These are phyloP conservation scores for Bucco capensis DNA, from an alignment of 2,113 vertebrate species.

Conservation along the genomic window DNA sequence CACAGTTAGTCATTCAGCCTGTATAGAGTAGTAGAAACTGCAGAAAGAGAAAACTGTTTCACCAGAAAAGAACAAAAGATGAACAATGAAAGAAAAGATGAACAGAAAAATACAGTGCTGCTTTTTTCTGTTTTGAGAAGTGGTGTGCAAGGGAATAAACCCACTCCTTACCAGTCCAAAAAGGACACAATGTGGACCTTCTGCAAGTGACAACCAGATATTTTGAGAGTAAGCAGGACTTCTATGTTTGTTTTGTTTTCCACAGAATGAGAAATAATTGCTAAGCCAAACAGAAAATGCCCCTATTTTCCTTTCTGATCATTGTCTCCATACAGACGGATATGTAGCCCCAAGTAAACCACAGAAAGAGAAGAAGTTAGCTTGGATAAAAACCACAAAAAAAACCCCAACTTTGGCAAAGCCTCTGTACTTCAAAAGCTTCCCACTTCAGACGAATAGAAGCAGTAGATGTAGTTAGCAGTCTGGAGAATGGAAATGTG, in stretches of 20 bases:
- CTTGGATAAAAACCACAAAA: slow-evolving; percentile 13
- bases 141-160: not conserved
- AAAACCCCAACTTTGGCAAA: not conserved
- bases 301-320: not conserved
- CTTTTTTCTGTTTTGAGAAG: not conserved
- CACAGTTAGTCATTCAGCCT: not conserved
- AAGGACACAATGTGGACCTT: not conserved
- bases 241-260: not conserved
- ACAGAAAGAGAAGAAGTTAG: slow-evolving; percentile 10
- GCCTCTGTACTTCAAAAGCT: not conserved
- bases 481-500: not conserved
- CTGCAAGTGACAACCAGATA: not conserved
- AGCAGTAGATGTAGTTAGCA: not conserved
- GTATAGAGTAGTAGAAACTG: not conserved
- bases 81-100: not conserved
- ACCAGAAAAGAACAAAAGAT: not conserved
- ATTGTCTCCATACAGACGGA: not conserved
- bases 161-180: not conserved
- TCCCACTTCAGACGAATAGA: not conserved
- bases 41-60: not conserved
- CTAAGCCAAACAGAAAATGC: not conserved
- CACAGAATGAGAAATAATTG: not conserved
- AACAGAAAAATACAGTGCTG: not conserved
- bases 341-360: not conserved
- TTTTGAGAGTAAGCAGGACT: not conserved